Evolutionary conservation across 2,888 invertebrate species (phyloP).

Genomic region (Monoplex corrugatus): DNA sequence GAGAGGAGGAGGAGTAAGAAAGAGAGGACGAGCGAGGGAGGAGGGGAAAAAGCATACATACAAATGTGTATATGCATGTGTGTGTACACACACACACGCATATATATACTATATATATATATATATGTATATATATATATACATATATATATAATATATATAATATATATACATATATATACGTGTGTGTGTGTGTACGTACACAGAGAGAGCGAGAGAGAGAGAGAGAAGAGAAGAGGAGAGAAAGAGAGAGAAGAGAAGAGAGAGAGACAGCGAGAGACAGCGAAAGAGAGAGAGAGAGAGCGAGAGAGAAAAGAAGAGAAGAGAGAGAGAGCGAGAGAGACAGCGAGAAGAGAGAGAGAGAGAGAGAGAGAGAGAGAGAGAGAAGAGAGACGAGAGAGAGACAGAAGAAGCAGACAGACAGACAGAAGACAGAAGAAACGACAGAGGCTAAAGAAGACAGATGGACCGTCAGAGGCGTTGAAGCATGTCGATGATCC

Average conservation of each 20-base stretch:
- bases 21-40: neutral
- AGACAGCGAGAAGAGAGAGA: neutral
- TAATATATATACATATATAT: too few relatives aligned
- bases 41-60: neutral
- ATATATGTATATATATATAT: too few relatives aligned
- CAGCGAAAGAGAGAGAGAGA: neutral
- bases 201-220: neutral
- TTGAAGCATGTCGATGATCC: too few relatives aligned
- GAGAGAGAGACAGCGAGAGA: neutral
- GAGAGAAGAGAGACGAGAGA: neutral
- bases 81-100: too few relatives aligned
- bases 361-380: neutral
- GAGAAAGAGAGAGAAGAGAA: conserved; percentile 25
- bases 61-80: too few relatives aligned
- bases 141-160: too few relatives aligned
- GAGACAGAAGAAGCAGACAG: neutral
- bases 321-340: neutral
- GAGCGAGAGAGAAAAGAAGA: neutral
- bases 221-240: neutral
- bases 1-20: neutral
- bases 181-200: too few relatives aligned
- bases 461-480: neutral
- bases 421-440: neutral
- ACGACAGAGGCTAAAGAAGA: neutral
- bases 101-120: too few relatives aligned